Percentiles rank a stretch among this genome's conserved stretches.
Evolutionary conservation across 1,140 invertebrate genomes (phyloP).

Genomic region (Neoseiulus cucumeris): DNA sequence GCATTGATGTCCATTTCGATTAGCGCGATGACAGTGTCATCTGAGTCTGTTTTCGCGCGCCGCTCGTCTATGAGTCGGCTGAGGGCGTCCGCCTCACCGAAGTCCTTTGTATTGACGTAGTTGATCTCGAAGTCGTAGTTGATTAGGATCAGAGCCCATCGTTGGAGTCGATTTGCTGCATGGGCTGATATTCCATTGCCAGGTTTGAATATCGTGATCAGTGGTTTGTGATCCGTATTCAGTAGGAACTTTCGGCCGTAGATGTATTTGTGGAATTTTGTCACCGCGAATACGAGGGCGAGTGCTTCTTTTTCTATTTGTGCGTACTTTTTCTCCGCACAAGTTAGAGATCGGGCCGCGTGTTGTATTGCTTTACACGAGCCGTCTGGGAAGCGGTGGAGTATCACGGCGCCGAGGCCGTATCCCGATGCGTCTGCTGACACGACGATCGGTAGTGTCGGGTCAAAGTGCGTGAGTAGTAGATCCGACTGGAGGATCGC

Average conservation of each 20-base stretch:
- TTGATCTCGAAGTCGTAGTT: constrained; percentile 25
- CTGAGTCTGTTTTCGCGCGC: not conserved
- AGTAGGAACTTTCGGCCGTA: constrained; percentile 28
- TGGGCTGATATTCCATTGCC: constrained; percentile 21
- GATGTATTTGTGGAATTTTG: constrained; percentile 33
- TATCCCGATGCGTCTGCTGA: not conserved
- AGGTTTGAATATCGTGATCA: constrained; percentile 27
- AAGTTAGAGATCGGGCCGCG: constrained; percentile 23
- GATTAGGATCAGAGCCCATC: constrained; percentile 24
- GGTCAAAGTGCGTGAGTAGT: not conserved
- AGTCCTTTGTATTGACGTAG: constrained; percentile 18
- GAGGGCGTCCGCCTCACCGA: constrained; percentile 22
- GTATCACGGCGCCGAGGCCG: not conserved
- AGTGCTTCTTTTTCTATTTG: constrained; percentile 35
- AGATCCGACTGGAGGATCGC: not conserved
- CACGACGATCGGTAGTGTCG: no score
- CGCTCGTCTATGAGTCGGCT: not conserved
- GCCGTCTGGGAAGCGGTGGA: not conserved
- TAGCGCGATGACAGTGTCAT: not conserved
- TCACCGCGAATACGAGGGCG: no score
- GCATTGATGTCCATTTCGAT: no score
- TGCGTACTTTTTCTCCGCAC: constrained; percentile 31
- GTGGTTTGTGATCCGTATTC: constrained; percentile 30
- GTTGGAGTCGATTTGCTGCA: constrained; percentile 23
- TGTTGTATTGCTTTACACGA: not conserved